Base-by-base conservation (phyloP, 2,888 invertebrate species). In the Zygaena filipendulae region DNA sequence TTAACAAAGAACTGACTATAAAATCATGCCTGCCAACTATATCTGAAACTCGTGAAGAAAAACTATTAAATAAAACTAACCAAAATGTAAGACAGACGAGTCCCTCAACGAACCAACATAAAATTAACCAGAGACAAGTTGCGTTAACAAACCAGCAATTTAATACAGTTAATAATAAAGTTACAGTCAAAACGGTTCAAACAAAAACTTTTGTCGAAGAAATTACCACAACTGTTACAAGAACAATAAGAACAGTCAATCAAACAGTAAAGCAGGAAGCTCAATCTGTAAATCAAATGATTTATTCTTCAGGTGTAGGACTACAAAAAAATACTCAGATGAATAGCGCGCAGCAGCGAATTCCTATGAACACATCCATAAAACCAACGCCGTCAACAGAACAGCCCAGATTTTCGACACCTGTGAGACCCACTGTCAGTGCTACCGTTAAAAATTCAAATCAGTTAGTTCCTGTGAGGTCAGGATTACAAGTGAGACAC, bases 211-310 rank as follows among this genome's bases (percentile, higher is more conserved):
- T 77, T 9, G 69, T 77, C 36, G 59, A 79, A 57, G 79, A 79
- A 56, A 66, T 79, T 18, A 79, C 77, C 4, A 77, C 77, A 25
- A 79, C 79, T 14, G 75, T 79, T 2, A 79, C 79, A 5, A 75
- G 75, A 60, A 79, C 77, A 5, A 67, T 79, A 38, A 62, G 74
- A 45, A 75, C 72, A 11, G 63, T 77, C 0, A 77, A 74, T 39
- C 69, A 74, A 46, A 62, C 61, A 13, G 49, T 59, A 11, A 69
- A 72, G 34, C 67, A 74, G 47, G 62, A 69, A 49, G 45, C 64
- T 14, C 56, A 53, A 37, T 63, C 53, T 39, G 39, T 46, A 22
- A 49, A 35, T 26, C 60, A 63, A 35, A 45, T 40, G n/a, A 43
- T 30, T 32, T 38, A 43, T 21, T 36, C 32, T 29, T 38, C 51